Conservation (phyloP, 2,888 invertebrate species). For the Lithophane leautieri region DNA sequence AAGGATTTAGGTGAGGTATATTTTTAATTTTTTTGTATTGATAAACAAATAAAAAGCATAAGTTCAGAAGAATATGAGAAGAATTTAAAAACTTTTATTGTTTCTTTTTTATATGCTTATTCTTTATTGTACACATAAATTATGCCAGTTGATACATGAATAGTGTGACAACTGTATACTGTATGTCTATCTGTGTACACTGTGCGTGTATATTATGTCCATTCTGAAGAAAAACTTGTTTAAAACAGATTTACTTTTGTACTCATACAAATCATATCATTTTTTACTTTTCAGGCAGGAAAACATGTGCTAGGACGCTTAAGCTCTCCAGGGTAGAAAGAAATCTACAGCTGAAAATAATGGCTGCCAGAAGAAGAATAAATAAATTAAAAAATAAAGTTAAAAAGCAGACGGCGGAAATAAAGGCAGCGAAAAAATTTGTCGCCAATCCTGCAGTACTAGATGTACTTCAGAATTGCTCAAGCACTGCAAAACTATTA, state of each 20-base stretch:
- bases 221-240: neutral
- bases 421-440: constrained; percentile 3
- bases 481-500: constrained; percentile 1
- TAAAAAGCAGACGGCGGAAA: neutral
- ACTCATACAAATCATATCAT: neutral
- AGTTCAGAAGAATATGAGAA: no score
- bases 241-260: neutral
- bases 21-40: no score
- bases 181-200: neutral
- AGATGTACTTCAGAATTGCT: neutral
- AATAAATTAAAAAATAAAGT: constrained; percentile 5
- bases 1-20: no score
- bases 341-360: neutral
- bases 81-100: no score
- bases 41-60: no score
- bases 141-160: no score
- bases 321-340: neutral
- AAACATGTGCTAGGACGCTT: neutral
- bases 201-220: neutral
- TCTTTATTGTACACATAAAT: no score
- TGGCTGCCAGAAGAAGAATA: constrained; percentile 1
- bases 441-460: constrained; percentile 7
- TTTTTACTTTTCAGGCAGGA: constrained; percentile 9
- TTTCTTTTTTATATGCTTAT: no score
- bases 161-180: no score